Conservation (phyloP, 2,113 vertebrate genomes). For the Anolis sagrei region DNA sequence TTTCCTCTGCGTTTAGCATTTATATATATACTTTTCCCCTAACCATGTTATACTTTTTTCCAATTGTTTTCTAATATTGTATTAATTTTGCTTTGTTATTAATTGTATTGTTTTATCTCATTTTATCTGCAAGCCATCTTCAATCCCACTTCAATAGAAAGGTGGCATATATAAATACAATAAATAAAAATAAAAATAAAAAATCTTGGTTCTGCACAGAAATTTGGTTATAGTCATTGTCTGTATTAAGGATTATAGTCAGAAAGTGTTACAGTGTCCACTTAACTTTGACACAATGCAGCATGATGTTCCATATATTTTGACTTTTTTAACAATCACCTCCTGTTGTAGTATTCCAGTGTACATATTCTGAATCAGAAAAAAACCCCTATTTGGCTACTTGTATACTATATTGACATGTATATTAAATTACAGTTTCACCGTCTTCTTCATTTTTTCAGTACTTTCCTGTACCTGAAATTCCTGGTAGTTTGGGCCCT, state of each 20-base stretch:
- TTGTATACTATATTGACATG: neutral
- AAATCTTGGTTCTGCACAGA: neutral
- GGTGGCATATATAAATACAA: too few species aligned
- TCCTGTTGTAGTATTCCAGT: neutral
- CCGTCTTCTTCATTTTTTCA: conserved; percentile 69
- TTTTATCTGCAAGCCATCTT: too few species aligned
- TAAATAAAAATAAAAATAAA: too few species aligned
- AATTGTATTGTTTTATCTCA: too few species aligned
- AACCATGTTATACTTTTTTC: too few species aligned
- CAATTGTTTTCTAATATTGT: too few species aligned
- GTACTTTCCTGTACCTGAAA: conserved; percentile 98
- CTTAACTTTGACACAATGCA: neutral
- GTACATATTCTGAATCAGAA: neutral
- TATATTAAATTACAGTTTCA: neutral
- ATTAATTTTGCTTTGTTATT: too few species aligned
- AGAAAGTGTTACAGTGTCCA: neutral
- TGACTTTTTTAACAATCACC: neutral
- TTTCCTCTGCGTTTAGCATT: too few species aligned
- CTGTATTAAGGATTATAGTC: too few species aligned
- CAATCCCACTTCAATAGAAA: too few species aligned
- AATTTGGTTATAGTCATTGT: neutral
- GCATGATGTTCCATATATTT: neutral
- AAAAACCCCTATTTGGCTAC: neutral
- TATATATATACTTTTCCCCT: too few species aligned
- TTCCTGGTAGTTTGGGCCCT: conserved; percentile 98